Percentiles rank a stretch among this genome's conserved stretches.
Evolutionary conservation across 2,888 invertebrate species (phyloP).

Genomic region (Latheticus oryzae): DNA sequence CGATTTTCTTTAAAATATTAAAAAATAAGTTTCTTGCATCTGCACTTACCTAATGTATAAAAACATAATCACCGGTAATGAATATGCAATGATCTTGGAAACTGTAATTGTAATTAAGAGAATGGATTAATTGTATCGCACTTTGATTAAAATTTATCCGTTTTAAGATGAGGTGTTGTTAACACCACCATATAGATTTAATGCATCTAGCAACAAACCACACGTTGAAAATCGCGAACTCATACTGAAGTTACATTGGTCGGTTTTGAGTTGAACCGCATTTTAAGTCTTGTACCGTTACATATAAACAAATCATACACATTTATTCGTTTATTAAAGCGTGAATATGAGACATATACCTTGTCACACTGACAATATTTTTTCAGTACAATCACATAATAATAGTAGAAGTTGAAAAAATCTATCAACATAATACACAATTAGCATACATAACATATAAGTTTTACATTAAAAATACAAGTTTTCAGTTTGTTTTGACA

Average conservation of each 20-base stretch:
- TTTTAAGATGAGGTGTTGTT: constrained; percentile 11
- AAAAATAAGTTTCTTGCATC: too few species aligned
- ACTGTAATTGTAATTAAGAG: too few species aligned
- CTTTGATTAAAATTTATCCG: constrained; percentile 8
- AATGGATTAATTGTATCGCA: too few species aligned
- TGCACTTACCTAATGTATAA: too few species aligned
- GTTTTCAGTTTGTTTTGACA: too few species aligned
- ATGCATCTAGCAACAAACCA: constrained; percentile 34
- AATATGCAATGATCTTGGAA: not conserved
- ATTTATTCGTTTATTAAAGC: constrained; percentile 62
- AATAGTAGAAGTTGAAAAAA: constrained; percentile 13
- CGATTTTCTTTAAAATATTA: too few species aligned
- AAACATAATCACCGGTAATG: not conserved
- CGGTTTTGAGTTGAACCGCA: constrained; percentile 51
- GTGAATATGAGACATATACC: constrained; percentile 52
- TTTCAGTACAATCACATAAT: constrained; percentile 28
- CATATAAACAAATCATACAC: constrained; percentile 61
- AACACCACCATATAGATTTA: constrained; percentile 5
- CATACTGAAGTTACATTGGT: constrained; percentile 50
- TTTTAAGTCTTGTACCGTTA: constrained; percentile 58
- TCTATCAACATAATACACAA: constrained; percentile 12
- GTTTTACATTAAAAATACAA: too few species aligned
- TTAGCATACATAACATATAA: constrained; percentile 5
- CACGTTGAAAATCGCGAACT: constrained; percentile 48
- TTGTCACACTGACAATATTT: constrained; percentile 37